phyloP scores from a whole-genome alignment of 2,797 vertebrate species.

The Sebastolobus altivelis region DNA sequence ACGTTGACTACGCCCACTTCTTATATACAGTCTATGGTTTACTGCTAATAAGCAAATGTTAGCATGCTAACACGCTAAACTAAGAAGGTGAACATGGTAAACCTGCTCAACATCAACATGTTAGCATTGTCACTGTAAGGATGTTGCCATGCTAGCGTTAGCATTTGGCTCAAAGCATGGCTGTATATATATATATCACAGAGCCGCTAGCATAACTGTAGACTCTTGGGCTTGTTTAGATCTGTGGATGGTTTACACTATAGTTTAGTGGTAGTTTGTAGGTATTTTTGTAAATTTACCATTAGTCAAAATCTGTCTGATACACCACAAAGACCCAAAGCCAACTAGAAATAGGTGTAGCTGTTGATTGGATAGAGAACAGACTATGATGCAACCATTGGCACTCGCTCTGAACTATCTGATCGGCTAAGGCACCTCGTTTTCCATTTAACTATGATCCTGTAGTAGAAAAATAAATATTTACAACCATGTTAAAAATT shows the following conservation, averaged over 20 bases:
- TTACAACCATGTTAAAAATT: conserved; percentile 52
- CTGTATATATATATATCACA: not conserved
- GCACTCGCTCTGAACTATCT: not conserved
- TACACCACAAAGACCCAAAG: not conserved
- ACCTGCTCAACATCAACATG: not conserved
- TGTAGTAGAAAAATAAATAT: conserved; percentile 23
- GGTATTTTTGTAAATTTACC: not conserved
- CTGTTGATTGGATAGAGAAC: not conserved
- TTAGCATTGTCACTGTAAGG: no score
- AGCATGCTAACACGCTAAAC: not conserved
- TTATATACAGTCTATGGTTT: no score
- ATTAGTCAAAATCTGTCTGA: not conserved
- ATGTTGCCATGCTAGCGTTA: not conserved
- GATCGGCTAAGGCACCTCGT: not conserved
- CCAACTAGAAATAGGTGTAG: not conserved
- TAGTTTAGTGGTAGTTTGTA: not conserved
- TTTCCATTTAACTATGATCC: conserved; percentile 5
- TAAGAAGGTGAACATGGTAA: not conserved
- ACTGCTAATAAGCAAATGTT: not conserved
- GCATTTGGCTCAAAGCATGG: not conserved
- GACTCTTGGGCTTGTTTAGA: no score
- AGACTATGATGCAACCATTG: not conserved
- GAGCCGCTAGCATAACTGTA: not conserved
- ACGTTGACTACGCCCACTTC: no score
- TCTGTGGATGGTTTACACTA: not conserved